Conservation (phyloP, 2,797 vertebrate genomes). For the Chiloscyllium punctatum region DNA sequence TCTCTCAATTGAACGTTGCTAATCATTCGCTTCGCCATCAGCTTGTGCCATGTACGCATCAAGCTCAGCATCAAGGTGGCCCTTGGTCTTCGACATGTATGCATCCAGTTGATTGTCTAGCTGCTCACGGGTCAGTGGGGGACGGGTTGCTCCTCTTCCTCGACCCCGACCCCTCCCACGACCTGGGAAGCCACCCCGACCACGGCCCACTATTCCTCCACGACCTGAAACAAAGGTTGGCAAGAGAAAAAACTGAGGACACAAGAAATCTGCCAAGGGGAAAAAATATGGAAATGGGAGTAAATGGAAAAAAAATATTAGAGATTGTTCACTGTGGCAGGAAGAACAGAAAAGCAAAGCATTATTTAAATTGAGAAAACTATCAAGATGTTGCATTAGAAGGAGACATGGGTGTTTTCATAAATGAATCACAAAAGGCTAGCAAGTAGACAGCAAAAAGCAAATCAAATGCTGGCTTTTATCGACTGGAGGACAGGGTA, state of each 20-base stretch:
- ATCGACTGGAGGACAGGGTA: no score
- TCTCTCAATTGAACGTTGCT: constrained; percentile 44
- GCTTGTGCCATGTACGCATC: constrained; percentile 98
- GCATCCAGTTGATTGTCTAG: constrained; percentile 93
- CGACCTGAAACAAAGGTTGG: constrained; percentile 59
- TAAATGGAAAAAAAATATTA: not conserved
- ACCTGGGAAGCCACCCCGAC: constrained; percentile 67
- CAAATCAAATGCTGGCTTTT: not conserved
- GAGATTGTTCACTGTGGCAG: not conserved
- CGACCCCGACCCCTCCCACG: constrained; percentile 70
- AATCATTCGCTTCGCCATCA: constrained; percentile 81
- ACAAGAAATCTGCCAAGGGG: not conserved
- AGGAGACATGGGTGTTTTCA: no score
- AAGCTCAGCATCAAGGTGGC: constrained; percentile 88
- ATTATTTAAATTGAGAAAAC: not conserved
- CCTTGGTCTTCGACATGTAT: constrained; percentile 97
- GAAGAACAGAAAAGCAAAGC: not conserved
- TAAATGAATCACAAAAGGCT: not conserved
- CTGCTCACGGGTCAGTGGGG: constrained; percentile 78
- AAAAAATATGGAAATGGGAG: not conserved
- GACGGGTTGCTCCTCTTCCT: constrained; percentile 66
- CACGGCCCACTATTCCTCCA: constrained; percentile 68
- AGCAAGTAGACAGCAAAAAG: not conserved
- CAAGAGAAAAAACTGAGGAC: not conserved
- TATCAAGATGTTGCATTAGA: not conserved